A percentile compares a stretch with the other conserved stretches of the same genome.
Conservation (phyloP, 2,797 vertebrate genomes). For the Crypturellus tataupa region DNA sequence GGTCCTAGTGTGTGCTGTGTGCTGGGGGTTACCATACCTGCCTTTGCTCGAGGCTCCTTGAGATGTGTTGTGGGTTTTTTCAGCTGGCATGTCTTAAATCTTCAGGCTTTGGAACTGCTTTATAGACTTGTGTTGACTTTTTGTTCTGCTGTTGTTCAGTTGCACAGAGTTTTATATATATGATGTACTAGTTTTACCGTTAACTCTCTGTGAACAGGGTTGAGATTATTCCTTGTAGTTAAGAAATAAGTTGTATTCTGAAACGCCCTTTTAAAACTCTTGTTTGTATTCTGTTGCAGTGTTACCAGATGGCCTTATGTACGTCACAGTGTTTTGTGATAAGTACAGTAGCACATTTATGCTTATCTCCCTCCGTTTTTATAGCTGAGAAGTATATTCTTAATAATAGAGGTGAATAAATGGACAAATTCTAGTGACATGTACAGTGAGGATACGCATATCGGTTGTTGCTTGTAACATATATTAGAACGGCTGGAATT, state of each 20-base stretch:
- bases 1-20: constrained; percentile 57
- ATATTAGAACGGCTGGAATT: background rate
- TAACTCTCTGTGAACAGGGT: constrained; percentile 57
- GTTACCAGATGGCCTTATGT: constrained; percentile 78
- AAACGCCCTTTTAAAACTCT: constrained; percentile 40
- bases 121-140: constrained; percentile 46
- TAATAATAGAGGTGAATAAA: constrained; percentile 1
- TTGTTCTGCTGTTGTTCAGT: constrained; percentile 67
- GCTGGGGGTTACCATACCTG: background rate
- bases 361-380: constrained; percentile 38
- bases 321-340: constrained; percentile 72
- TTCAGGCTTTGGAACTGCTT: constrained; percentile 64
- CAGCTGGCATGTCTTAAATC: constrained; percentile 58
- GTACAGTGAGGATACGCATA: background rate
- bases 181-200: constrained; percentile 41
- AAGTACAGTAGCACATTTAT: constrained; percentile 71
- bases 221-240: constrained; percentile 27
- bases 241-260: background rate
- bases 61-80: constrained; percentile 16
- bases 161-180: constrained; percentile 63
- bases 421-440: background rate
- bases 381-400: constrained; percentile 51
- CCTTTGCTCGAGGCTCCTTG: constrained; percentile 52
- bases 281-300: constrained; percentile 73
- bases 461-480: background rate